These are phyloP conservation scores for Zosterops hypoxanthus DNA, from an alignment of 2,113 vertebrate species.

Conservation along the genomic window DNA sequence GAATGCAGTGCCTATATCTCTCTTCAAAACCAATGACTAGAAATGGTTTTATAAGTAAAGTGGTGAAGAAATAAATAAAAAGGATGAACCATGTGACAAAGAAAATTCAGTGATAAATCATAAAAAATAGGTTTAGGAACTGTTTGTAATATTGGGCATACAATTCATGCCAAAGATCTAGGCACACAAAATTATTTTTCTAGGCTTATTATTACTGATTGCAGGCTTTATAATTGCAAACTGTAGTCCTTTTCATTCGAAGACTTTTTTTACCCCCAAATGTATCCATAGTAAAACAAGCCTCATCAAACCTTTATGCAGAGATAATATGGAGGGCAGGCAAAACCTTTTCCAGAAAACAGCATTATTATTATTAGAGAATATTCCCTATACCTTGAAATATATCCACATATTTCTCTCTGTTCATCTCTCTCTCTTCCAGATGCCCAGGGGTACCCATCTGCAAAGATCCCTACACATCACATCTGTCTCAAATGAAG, in stretches of 20 bases:
- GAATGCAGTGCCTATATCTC: neutral
- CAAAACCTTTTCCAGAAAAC: neutral
- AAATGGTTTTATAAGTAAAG: neutral
- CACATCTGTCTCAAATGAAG: fast-evolving
- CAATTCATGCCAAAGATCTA: neutral
- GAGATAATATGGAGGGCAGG: neutral
- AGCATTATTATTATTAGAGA: neutral
- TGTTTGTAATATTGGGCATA: neutral
- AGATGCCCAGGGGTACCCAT: neutral
- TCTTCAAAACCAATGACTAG: neutral
- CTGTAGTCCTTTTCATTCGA: neutral
- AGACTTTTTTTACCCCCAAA: neutral
- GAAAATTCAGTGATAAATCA: neutral
- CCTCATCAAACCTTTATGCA: neutral
- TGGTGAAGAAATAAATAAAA: neutral
- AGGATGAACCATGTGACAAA: neutral
- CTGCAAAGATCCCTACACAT: neutral
- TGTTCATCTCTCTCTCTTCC: neutral
- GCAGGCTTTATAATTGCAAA: neutral
- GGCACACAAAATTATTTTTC: neutral
- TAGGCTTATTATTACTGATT: neutral
- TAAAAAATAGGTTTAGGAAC: neutral
- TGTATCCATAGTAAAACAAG: neutral
- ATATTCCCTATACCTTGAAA: neutral
- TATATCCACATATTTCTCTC: neutral